Percentiles rank a stretch among this genome's conserved stretches.
phyloP scores from a whole-genome alignment of 2,888 invertebrate genomes.

The Tenthredo amoena region DNA sequence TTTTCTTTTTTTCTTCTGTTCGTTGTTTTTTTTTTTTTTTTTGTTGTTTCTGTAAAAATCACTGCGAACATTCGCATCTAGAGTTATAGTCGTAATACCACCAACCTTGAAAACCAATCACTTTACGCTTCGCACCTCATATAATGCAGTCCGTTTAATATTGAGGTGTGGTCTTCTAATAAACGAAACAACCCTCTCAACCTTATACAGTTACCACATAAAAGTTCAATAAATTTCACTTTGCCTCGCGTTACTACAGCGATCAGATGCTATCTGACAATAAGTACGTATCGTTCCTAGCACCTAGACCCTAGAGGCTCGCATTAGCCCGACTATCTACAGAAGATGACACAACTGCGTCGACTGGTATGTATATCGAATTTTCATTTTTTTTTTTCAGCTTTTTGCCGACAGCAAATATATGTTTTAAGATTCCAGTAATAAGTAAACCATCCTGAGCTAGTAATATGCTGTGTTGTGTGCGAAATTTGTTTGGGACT shows the following conservation, averaged over 20 bases:
- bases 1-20: not conserved
- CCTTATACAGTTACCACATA: conserved; percentile 39
- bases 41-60: not conserved
- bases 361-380: not conserved
- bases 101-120: conserved; percentile 48
- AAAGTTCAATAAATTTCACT: conserved; percentile 46
- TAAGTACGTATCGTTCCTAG: not conserved
- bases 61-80: not conserved
- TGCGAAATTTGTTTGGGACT: no score
- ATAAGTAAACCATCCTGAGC: no score
- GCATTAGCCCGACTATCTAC: not conserved
- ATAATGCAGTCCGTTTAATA: conserved; percentile 47
- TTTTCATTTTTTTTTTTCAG: not conserved
- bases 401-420: no score
- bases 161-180: conserved; percentile 48
- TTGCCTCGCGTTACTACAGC: not conserved
- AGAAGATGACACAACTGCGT: not conserved
- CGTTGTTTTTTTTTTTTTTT: not conserved
- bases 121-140: conserved; percentile 34
- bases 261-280: not conserved
- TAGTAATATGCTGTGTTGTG: no score
- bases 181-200: conserved; percentile 45
- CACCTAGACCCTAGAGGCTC: not conserved
- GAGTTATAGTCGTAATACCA: not conserved
- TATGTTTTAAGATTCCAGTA: not conserved